Percentiles rank a stretch among this genome's conserved stretches.
These are phyloP conservation scores for Microchrysa polita DNA, from an alignment of 2,888 invertebrate genomes.

Conservation along the genomic window DNA sequence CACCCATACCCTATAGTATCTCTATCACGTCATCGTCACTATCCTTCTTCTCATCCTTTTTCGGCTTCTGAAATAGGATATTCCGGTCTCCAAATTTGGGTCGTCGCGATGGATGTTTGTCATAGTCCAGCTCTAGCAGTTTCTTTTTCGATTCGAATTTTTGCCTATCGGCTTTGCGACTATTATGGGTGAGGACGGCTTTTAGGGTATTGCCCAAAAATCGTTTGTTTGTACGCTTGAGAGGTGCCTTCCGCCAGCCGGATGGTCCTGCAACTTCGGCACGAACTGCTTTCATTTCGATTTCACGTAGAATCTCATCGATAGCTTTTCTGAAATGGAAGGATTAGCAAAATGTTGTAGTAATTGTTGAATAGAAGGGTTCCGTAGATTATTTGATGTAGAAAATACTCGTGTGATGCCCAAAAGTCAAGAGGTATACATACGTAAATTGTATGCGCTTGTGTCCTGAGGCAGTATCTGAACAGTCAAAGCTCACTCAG, in stretches of 20 bases:
- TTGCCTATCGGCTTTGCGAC: constrained; percentile 55
- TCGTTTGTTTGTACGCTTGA: constrained; percentile 67
- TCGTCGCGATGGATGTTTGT: constrained; percentile 36
- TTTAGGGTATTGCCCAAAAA: constrained; percentile 67
- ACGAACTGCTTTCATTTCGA: constrained; percentile 69
- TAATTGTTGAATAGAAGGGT: too few relatives aligned
- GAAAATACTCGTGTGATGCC: too few relatives aligned
- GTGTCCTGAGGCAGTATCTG: too few relatives aligned
- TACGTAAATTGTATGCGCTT: too few relatives aligned
- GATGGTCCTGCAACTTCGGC: constrained; percentile 70
- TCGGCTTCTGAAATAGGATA: constrained; percentile 26
- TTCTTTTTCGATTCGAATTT: constrained; percentile 46
- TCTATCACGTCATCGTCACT: too few relatives aligned
- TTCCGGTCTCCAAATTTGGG: constrained; percentile 48
- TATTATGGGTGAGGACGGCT: constrained; percentile 66
- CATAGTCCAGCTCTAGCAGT: constrained; percentile 43
- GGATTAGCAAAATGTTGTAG: too few relatives aligned
- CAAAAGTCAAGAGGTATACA: too few relatives aligned
- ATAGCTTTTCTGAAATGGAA: constrained; percentile 66
- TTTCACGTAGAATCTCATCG: constrained; percentile 70
- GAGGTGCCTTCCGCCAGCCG: constrained; percentile 69
- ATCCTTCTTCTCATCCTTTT: background rate
- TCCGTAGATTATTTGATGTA: too few relatives aligned
- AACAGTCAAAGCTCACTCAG: too few relatives aligned
- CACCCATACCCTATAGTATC: too few relatives aligned